Evolutionary conservation across 2,797 vertebrate genomes (phyloP).

Genomic region (Cossypha dichroa): DNA sequence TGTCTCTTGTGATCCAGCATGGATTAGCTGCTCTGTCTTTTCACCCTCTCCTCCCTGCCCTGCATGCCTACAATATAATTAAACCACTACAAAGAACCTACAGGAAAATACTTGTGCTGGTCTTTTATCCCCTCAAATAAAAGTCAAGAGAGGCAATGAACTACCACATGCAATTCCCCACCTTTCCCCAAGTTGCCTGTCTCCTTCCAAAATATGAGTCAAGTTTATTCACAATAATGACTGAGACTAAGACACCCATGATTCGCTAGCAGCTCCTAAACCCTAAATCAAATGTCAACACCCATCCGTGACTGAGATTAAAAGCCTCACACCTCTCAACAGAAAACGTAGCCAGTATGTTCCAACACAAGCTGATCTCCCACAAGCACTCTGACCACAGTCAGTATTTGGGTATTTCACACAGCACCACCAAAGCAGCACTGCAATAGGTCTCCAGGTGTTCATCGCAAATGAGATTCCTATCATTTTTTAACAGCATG

Average conservation of each 20-base stretch:
- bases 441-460: not conserved
- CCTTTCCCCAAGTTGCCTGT: not conserved
- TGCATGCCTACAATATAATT: not conserved
- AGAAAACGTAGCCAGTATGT: not conserved
- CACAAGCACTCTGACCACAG: not conserved
- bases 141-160: not conserved
- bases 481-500: not conserved
- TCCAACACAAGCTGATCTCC: not conserved
- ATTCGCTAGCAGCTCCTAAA: not conserved
- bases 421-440: not conserved
- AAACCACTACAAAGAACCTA: constrained; percentile 44
- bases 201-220: constrained; percentile 12
- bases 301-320: not conserved
- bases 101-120: not conserved
- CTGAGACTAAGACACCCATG: not conserved
- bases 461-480: not conserved
- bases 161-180: not conserved
- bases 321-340: not conserved
- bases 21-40: not conserved
- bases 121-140: not conserved
- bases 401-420: not conserved
- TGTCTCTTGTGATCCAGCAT: constrained; percentile 25
- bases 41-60: not conserved
- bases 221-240: constrained; percentile 18
- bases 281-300: not conserved